Percentiles rank a stretch among this genome's conserved stretches.
Evolutionary conservation across 2,797 vertebrate species (phyloP).

Genomic region (Martes flavigula): DNA sequence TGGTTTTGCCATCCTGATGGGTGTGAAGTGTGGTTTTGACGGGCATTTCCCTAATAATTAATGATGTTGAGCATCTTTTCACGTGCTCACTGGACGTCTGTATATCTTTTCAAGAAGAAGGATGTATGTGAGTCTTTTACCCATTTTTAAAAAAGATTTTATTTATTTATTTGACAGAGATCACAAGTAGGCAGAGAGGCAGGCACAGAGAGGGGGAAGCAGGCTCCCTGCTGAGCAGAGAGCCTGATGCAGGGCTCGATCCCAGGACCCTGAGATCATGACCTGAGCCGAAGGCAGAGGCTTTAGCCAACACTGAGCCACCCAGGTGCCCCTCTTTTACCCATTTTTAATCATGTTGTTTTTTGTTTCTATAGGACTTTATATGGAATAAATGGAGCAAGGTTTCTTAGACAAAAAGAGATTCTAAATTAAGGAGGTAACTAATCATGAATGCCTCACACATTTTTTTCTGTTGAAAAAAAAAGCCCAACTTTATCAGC

Average conservation of each 20-base stretch:
- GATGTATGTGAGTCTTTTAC: not conserved
- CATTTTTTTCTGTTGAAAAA: not conserved
- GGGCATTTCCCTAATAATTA: conserved; percentile 15
- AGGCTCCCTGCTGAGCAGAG: too few species aligned
- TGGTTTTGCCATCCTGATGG: not conserved
- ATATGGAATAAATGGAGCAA: not conserved
- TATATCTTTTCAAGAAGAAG: not conserved
- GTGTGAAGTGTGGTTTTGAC: not conserved
- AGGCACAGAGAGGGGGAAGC: too few species aligned
- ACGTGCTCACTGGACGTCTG: not conserved
- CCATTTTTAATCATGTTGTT: not conserved
- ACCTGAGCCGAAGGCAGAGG: too few species aligned
- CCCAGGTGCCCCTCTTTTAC: not conserved
- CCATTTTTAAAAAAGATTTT: not conserved
- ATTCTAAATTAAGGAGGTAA: conserved; percentile 27
- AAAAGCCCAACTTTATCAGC: not conserved
- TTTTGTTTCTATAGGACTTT: not conserved
- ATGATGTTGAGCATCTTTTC: not conserved
- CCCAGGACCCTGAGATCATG: too few species aligned
- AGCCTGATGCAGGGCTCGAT: too few species aligned
- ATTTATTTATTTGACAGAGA: too few species aligned
- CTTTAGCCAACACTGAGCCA: too few species aligned
- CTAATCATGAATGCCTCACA: not conserved
- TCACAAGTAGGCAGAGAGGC: too few species aligned
- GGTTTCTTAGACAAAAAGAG: not conserved